Conservation (phyloP, 2,888 invertebrate species). For the Epinotia bilunana region DNA sequence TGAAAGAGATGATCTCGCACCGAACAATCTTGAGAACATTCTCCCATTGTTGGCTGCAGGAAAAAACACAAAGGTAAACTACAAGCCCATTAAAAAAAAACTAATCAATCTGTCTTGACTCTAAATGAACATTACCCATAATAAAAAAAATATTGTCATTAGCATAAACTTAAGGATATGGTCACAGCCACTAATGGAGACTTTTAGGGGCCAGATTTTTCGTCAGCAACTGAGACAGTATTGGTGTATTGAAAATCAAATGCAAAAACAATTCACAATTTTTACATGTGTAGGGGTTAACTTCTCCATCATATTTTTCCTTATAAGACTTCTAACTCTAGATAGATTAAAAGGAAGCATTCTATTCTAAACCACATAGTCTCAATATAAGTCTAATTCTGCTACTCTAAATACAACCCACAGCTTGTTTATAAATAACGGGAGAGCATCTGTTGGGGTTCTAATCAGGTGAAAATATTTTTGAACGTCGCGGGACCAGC, state of each 20-base stretch:
- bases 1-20: slow-evolving; percentile 98
- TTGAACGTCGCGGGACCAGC: slow-evolving; percentile 57
- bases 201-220: no score
- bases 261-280: not conserved
- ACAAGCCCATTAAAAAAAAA: not conserved
- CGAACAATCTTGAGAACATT: slow-evolving; percentile 94
- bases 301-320: not conserved
- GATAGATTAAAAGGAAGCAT: not conserved
- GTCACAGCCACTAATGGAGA: no score
- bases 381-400: slow-evolving; percentile 9
- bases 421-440: slow-evolving; percentile 42
- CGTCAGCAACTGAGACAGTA: not conserved
- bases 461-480: slow-evolving; percentile 46
- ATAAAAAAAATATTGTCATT: no score
- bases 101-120: no score
- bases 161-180: no score
- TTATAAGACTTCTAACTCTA: not conserved
- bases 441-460: slow-evolving; percentile 26
- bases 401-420: slow-evolving; percentile 29
- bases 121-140: no score
- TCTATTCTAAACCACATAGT: not conserved
- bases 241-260: not conserved
- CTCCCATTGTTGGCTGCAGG: slow-evolving; percentile 93
- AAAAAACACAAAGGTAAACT: slow-evolving; percentile 44
- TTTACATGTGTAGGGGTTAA: not conserved